Evolutionary conservation across 1,140 invertebrate species (phyloP).

Genomic region (Eupristina koningsbergeri): DNA sequence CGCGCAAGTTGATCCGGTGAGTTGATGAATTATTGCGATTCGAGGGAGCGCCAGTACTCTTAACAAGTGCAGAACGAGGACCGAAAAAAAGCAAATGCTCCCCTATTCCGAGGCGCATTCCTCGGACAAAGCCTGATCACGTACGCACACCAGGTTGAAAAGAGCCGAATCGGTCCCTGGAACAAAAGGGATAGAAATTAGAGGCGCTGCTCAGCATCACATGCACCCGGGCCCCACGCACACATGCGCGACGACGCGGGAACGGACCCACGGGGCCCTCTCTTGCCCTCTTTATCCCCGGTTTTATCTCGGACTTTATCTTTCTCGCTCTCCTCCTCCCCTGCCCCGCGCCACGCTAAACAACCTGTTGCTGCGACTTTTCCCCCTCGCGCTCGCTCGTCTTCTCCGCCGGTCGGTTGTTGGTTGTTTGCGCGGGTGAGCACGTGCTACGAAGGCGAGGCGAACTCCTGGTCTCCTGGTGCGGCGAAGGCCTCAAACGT

Average conservation of each 20-base stretch:
- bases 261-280: conserved; percentile 53
- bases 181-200: conserved; percentile 32
- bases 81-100: background rate
- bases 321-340: background rate
- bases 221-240: background rate
- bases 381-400: conserved; percentile 44
- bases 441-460: background rate
- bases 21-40: background rate
- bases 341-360: background rate
- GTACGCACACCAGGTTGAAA: conserved; percentile 18
- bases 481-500: conserved; percentile 67
- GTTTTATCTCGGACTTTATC: background rate
- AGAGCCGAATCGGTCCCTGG: background rate
- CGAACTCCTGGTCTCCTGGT: conserved; percentile 69
- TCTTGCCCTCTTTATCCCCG: background rate
- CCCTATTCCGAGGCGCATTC: conserved; percentile 15
- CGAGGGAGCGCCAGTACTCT: background rate
- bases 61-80: background rate
- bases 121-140: conserved; percentile 13
- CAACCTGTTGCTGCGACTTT: conserved; percentile 65
- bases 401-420: background rate
- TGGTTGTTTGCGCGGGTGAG: conserved; percentile 34
- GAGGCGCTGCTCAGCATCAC: conserved; percentile 18
- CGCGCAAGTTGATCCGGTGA: too few species aligned
- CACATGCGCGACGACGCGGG: background rate